phyloP scores from a whole-genome alignment of 2,797 vertebrate species.

The Galagoides demidoff region DNA sequence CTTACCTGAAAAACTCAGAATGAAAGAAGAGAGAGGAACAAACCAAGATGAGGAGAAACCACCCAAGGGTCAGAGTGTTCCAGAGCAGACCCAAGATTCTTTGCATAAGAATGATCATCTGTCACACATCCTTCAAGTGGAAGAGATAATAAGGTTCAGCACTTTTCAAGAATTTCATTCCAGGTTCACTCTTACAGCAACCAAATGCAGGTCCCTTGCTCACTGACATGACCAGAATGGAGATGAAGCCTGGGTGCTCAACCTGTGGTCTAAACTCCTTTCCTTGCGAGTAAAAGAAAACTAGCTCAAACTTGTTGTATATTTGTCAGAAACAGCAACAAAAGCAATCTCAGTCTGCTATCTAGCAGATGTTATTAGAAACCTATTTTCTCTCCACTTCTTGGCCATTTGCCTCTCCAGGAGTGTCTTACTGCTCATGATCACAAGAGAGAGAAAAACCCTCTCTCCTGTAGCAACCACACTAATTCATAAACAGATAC shows the following conservation, averaged over 20 bases:
- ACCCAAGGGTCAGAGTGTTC: not conserved
- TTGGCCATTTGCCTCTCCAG: not conserved
- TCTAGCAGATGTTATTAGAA: not conserved
- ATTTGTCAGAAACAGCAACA: not conserved
- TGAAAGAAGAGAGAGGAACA: not conserved
- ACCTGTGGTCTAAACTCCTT: not conserved
- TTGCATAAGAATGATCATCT: not conserved
- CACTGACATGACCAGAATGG: not conserved
- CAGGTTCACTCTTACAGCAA: not conserved
- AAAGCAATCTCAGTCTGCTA: not conserved
- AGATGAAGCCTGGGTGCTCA: not conserved
- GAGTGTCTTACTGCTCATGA: not conserved
- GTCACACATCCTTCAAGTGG: not conserved
- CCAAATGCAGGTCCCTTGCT: not conserved
- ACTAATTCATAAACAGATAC: not conserved
- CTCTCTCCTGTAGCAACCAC: not conserved
- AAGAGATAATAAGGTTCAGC: not conserved
- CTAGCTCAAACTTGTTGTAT: not conserved
- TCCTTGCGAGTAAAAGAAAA: not conserved
- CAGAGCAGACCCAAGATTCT: not conserved
- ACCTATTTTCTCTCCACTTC: not conserved
- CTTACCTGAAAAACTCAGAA: too few species aligned
- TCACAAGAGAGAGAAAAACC: not conserved
- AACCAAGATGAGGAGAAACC: not conserved
- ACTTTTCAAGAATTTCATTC: not conserved